A percentile compares a stretch with the other conserved stretches of the same genome.
Conservation (phyloP, 2,797 vertebrate genomes). For the Anisognathus igniventris region DNA sequence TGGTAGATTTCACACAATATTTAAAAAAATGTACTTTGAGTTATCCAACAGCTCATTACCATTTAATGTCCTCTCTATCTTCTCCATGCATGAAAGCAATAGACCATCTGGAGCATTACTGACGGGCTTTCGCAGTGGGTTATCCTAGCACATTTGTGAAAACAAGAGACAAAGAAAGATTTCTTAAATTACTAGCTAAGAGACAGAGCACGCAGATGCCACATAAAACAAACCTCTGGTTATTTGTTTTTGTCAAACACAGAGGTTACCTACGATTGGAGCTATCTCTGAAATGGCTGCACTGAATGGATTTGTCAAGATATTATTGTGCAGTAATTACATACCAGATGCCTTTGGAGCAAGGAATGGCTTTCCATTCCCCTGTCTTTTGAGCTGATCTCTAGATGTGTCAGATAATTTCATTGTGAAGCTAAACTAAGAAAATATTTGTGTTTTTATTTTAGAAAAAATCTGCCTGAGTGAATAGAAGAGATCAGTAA, state of each 20-base stretch:
- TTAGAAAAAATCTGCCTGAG: background rate
- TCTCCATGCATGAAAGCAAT: constrained; percentile 74
- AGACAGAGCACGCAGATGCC: background rate
- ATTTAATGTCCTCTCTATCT: constrained; percentile 76
- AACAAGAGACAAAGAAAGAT: background rate
- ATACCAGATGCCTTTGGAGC: background rate
- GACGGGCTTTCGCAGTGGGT: constrained; percentile 53
- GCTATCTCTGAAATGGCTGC: background rate
- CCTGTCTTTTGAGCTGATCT: background rate
- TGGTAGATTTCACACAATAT: background rate
- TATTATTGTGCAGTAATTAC: background rate
- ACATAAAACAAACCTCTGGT: background rate
- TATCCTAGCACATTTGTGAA: constrained; percentile 70
- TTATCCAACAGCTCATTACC: constrained; percentile 68
- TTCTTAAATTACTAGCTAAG: background rate
- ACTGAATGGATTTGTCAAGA: background rate
- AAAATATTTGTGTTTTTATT: background rate
- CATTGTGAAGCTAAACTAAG: background rate
- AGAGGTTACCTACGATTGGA: background rate
- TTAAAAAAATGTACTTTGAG: background rate
- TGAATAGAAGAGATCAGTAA: background rate
- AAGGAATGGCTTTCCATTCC: background rate
- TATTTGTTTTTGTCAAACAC: background rate
- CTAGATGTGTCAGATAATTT: background rate
- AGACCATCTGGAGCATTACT: constrained; percentile 42